Percentiles rank a stretch among this genome's conserved stretches.
Evolutionary conservation across 2,888 invertebrate species (phyloP).

Genomic region (Sicus ferrugineus): DNA sequence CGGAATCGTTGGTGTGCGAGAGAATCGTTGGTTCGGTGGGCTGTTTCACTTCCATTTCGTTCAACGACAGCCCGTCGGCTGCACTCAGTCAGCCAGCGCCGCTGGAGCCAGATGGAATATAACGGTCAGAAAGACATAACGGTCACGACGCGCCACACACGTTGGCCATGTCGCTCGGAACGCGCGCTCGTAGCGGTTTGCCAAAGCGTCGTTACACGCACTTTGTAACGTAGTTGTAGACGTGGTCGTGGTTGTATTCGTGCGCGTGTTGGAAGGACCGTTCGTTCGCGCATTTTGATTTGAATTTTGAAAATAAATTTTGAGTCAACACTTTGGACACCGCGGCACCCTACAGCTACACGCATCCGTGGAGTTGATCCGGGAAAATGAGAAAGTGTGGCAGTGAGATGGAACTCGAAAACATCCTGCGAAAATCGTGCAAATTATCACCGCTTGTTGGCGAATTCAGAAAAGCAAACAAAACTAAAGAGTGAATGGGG

Average conservation of each 20-base stretch:
- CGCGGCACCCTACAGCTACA: too few species aligned
- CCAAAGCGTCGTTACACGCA: background rate
- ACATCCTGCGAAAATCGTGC: too few species aligned
- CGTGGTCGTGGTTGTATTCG: background rate
- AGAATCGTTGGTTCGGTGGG: background rate
- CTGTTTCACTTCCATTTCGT: conserved; percentile 14
- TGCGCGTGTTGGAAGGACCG: background rate
- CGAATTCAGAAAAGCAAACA: too few species aligned
- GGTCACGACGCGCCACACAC: conserved; percentile 21
- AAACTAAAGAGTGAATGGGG: too few species aligned
- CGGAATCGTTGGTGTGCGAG: background rate
- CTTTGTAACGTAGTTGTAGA: background rate
- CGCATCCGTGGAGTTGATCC: too few species aligned
- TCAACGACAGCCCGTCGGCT: background rate
- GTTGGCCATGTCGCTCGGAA: conserved; percentile 24
- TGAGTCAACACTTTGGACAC: too few species aligned
- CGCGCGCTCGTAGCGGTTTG: conserved; percentile 22
- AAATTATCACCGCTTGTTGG: too few species aligned
- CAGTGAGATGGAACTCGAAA: too few species aligned
- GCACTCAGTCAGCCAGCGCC: conserved; percentile 12
- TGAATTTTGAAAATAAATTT: background rate
- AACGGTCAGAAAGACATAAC: conserved; percentile 21
- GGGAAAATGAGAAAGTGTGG: too few species aligned
- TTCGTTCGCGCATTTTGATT: background rate
- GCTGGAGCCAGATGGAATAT: background rate